Evolutionary conservation across 2,888 invertebrate species (phyloP).

Genomic region (Tipula vernalis): DNA sequence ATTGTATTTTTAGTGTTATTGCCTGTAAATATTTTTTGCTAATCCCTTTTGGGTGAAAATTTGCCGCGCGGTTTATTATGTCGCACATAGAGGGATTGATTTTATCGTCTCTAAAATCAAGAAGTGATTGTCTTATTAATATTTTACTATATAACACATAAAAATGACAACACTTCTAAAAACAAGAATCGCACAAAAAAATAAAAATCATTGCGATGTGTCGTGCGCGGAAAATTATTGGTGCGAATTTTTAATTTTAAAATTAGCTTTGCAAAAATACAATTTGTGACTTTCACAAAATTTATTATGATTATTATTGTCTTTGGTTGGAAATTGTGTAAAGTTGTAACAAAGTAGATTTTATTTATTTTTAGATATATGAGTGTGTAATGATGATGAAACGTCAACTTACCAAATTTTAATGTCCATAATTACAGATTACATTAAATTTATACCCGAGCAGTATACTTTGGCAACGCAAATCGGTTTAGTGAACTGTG

Average conservation of each 20-base stretch:
- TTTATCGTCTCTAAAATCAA: neutral
- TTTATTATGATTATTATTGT: neutral
- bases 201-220: neutral
- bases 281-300: neutral
- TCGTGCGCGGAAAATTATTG: neutral
- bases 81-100: too few relatives aligned
- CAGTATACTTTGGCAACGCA: too few relatives aligned
- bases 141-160: neutral
- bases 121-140: neutral
- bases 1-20: too few relatives aligned
- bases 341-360: too few relatives aligned
- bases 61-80: slow-evolving; percentile 65
- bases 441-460: too few relatives aligned
- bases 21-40: neutral
- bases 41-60: slow-evolving; percentile 83
- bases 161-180: neutral
- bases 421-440: too few relatives aligned
- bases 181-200: neutral
- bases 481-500: too few relatives aligned
- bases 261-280: neutral
- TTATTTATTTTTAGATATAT: too few relatives aligned
- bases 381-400: too few relatives aligned
- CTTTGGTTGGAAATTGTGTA: neutral
- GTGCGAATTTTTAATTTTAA: neutral
- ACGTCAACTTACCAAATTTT: too few relatives aligned